Base-by-base conservation (phyloP, 1,140 invertebrate species). In the Leptopilina boulardi region DNA sequence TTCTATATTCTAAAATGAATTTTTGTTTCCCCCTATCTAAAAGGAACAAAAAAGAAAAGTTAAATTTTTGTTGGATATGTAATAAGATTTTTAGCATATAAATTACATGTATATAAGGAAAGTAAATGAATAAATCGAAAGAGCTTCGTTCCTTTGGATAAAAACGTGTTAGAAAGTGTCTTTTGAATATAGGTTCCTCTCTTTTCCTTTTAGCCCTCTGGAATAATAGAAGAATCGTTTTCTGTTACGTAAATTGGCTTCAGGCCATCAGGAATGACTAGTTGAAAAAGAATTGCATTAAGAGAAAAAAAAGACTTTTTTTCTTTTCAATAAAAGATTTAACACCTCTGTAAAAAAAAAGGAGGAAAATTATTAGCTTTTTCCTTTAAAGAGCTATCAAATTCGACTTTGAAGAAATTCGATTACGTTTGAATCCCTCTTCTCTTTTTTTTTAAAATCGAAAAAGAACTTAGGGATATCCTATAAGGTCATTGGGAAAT, bases 141-240 rank as follows among this genome's bases (percentile, higher is more conserved):
- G 56, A 0, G 1, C 19, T 6, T 15, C 21, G 19, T 26, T 66
- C 21, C 23, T 10, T 11, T 0, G 21, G 21, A 66, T 23, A 66
- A 21, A 66, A 66, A 30, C 13, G 21, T 66, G 8, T 26, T 19
- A 18, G 47, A 18, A 26, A 30, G 56, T 26, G 11, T 30, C 23
- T 26, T 21, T 66, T 11, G 56, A 26, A 5, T 18, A 8, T 26
- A 11, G 23, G 3, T 30, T 66, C 19, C 56, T n/a, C 56, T n/a
- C 23, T 15, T 26, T 56, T 56, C 15, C 56, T 26, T 26, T 15
- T 66, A 38, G 34, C 10, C 15, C n/a, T 0, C 21, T 26, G 15
- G 23, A 66, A 66, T 66, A 66, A 66, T 66, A 66, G 19, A 66
- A 66, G 56, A 66, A 15, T 66, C 56, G 23, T 66, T 66, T 66